Percentiles rank a stretch among this genome's conserved stretches.
phyloP scores from a whole-genome alignment of 1,140 invertebrate genomes.

The Pogonognathellus flavescens region DNA sequence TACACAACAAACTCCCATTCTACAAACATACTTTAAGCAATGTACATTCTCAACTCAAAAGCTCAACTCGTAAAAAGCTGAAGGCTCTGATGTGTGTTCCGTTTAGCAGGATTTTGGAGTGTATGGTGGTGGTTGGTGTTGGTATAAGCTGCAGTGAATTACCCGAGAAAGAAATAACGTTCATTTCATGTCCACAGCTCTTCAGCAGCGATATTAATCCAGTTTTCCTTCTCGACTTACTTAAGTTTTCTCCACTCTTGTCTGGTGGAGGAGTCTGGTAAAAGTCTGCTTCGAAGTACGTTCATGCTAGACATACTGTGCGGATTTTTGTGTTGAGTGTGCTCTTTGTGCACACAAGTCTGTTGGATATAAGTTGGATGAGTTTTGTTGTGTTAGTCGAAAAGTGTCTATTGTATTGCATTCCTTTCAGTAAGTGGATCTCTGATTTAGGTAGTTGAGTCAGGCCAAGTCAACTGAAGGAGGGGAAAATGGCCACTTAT shows the following conservation, averaged over 20 bases:
- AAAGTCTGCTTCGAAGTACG: no score
- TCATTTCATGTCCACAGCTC: neutral
- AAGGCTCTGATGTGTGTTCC: no score
- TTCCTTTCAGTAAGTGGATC: slow-evolving; percentile 32
- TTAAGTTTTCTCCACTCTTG: neutral
- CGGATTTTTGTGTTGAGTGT: no score
- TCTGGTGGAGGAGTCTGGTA: neutral
- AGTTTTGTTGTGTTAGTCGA: neutral
- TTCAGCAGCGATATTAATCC: slow-evolving; percentile 2
- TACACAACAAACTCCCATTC: no score
- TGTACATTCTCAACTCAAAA: no score
- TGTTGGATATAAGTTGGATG: no score
- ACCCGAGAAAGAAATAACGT: neutral
- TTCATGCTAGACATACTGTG: no score
- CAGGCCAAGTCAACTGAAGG: slow-evolving; percentile 10
- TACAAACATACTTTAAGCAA: no score
- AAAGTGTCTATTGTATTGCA: slow-evolving; percentile 18
- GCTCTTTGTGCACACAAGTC: no score
- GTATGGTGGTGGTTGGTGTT: no score
- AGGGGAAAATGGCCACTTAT: slow-evolving; percentile 16
- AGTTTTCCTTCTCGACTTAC: neutral
- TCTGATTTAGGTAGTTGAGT: slow-evolving; percentile 41
- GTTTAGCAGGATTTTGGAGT: no score
- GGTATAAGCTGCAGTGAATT: slow-evolving; percentile 32
- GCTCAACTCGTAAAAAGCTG: no score